Evolutionary conservation across 92 coral and sea anemone genomes (phyloP).

Genomic region (Umimayanthus kanabou): DNA sequence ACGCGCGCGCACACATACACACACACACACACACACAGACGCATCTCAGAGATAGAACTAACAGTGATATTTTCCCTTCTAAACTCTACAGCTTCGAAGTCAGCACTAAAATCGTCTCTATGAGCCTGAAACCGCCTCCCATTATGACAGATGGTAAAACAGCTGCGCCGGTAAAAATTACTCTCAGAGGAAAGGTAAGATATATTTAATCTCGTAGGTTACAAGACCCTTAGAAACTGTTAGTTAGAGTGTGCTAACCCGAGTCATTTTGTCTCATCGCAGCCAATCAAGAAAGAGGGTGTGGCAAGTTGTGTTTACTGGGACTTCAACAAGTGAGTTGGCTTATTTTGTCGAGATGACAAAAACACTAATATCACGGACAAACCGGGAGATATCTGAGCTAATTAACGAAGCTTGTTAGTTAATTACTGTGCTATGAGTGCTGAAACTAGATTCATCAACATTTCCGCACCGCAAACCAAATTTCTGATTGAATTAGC

Average conservation of each 20-base stretch:
- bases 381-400: too few relatives aligned
- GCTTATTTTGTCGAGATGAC: not conserved
- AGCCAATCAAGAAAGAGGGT: constrained; percentile 60
- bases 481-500: too few relatives aligned
- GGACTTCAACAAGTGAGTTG: constrained; percentile 84
- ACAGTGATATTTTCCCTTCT: not conserved
- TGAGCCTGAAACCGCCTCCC: constrained; percentile 64
- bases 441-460: too few relatives aligned
- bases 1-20: not conserved
- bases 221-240: not conserved
- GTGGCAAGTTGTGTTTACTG: constrained; percentile 79
- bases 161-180: constrained; percentile 75
- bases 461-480: not conserved
- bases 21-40: not conserved
- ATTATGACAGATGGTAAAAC: constrained; percentile 67
- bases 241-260: not conserved
- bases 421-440: too few relatives aligned
- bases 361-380: not conserved
- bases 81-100: constrained; percentile 61
- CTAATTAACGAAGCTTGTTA: too few relatives aligned
- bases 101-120: constrained; percentile 72
- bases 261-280: not conserved
- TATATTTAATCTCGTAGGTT: too few relatives aligned
- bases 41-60: not conserved
- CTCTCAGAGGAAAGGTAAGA: constrained; percentile 61